These are phyloP conservation scores for Melanotus villosus DNA, from an alignment of 2,888 invertebrate genomes.

Conservation along the genomic window DNA sequence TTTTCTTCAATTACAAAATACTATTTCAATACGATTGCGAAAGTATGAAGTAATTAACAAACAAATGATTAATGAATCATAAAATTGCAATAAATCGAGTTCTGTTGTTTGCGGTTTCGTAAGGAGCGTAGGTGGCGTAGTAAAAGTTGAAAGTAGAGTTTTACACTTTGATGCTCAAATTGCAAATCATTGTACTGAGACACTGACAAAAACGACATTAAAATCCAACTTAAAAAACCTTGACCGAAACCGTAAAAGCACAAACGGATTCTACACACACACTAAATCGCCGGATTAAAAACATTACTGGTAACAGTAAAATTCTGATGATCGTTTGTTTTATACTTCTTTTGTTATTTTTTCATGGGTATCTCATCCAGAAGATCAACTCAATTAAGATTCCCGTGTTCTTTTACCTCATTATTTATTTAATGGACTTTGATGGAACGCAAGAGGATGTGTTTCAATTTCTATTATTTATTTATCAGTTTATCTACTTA, in stretches of 20 bases:
- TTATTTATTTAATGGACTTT: too few species aligned
- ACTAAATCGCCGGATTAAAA: constrained; percentile 1
- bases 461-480: too few species aligned
- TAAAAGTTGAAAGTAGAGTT: constrained; percentile 15
- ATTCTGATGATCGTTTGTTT: too few species aligned
- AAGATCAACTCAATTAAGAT: too few species aligned
- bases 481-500: too few species aligned
- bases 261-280: constrained; percentile 14
- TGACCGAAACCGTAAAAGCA: constrained; percentile 34
- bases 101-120: constrained; percentile 7
- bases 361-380: too few species aligned
- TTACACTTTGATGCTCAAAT: not conserved
- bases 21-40: constrained; percentile 28
- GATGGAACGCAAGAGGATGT: too few species aligned
- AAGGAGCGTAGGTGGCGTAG: constrained; percentile 15
- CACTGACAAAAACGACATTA: not conserved
- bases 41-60: constrained; percentile 23
- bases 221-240: constrained; percentile 3
- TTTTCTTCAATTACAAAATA: constrained; percentile 2
- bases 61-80: constrained; percentile 32
- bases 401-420: too few species aligned
- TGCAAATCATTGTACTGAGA: not conserved
- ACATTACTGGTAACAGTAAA: too few species aligned
- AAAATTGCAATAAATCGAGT: constrained; percentile 17
- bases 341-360: too few species aligned